Percentiles rank a stretch among this genome's conserved stretches.
These are phyloP conservation scores for Syrrhaptes paradoxus DNA, from an alignment of 2,113 vertebrate genomes.

Conservation along the genomic window DNA sequence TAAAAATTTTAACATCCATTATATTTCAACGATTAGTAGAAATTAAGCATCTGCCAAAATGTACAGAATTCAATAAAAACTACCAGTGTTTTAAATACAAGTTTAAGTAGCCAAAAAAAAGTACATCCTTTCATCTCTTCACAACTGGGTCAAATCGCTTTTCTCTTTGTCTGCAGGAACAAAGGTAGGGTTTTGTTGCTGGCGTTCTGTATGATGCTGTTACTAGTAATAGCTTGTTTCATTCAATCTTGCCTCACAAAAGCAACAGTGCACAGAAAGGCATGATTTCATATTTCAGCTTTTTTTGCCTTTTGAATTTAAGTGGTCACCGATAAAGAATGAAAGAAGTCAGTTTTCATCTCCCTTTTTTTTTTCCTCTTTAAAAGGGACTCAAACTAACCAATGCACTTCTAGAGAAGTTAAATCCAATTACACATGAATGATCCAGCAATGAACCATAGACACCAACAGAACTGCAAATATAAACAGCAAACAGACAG, in stretches of 20 bases:
- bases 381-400: slow-evolving; percentile 77
- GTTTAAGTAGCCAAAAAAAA: slow-evolving; percentile 61
- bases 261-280: slow-evolving; percentile 44
- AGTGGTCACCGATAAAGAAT: not conserved
- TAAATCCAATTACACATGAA: not conserved
- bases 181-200: slow-evolving; percentile 30
- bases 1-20: slow-evolving; percentile 73
- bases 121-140: slow-evolving; percentile 47
- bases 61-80: slow-evolving; percentile 62
- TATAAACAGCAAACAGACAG: slow-evolving; percentile 46
- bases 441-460: slow-evolving; percentile 37
- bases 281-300: slow-evolving; percentile 63
- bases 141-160: not conserved
- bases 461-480: slow-evolving; percentile 14
- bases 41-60: slow-evolving; percentile 70
- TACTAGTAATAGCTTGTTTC: slow-evolving; percentile 39
- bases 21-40: slow-evolving; percentile 69
- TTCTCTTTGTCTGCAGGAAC: slow-evolving; percentile 18
- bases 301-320: slow-evolving; percentile 10
- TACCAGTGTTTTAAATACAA: slow-evolving; percentile 56
- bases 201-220: slow-evolving; percentile 30
- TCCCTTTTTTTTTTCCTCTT: slow-evolving; percentile 30
- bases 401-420: not conserved
- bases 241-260: slow-evolving; percentile 59
- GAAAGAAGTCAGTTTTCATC: slow-evolving; percentile 75